Conservation (phyloP, 2,797 vertebrate genomes). For the Cossypha niveicapilla region DNA sequence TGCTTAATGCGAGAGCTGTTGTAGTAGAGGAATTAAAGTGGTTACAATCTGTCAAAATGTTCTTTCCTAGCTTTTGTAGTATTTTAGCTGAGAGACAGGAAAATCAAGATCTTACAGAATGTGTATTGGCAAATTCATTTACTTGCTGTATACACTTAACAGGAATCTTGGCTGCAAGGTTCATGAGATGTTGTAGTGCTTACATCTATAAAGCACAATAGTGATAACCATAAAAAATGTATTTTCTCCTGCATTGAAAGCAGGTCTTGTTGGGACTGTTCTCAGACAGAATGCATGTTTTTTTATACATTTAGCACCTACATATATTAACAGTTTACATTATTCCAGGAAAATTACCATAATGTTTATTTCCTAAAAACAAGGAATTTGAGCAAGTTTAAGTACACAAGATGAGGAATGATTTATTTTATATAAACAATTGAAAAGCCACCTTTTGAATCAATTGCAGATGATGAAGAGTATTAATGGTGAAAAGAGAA, state of each 20-base stretch:
- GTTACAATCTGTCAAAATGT: background rate
- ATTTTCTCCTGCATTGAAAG: background rate
- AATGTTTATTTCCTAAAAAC: background rate
- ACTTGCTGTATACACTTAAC: background rate
- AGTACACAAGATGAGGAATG: background rate
- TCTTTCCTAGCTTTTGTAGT: background rate
- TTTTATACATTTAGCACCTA: background rate
- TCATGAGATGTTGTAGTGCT: background rate
- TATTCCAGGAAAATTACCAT: background rate
- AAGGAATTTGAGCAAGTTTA: background rate
- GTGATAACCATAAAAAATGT: background rate
- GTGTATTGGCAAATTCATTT: background rate
- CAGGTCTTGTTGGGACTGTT: background rate
- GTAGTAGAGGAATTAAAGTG: background rate
- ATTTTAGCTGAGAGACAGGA: background rate
- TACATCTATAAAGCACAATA: background rate
- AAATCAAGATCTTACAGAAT: background rate
- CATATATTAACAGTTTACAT: background rate
- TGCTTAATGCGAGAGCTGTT: background rate
- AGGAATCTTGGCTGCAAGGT: background rate
- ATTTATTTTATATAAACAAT: background rate
- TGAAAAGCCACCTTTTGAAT: constrained; percentile 9
- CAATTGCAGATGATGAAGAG: background rate
- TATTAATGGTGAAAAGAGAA: background rate
- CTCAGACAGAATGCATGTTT: background rate